A percentile compares a stretch with the other conserved stretches of the same genome.
These are phyloP conservation scores for Carcharodon carcharias DNA, from an alignment of 2,797 vertebrate species.

Conservation along the genomic window DNA sequence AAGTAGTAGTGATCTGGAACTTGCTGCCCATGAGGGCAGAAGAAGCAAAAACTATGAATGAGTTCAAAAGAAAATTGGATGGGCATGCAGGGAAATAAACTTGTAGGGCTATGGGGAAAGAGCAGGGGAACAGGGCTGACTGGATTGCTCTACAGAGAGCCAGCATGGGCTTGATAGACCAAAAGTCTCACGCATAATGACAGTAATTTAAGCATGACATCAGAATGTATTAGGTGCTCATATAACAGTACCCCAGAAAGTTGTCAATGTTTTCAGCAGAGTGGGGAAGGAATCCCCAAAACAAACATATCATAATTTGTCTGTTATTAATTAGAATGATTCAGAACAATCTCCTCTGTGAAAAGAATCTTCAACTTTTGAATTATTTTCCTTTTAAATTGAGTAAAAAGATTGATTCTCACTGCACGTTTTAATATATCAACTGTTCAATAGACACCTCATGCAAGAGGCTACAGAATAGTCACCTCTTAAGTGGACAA, in stretches of 20 bases:
- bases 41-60: not conserved
- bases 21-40: not conserved
- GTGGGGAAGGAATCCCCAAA: not conserved
- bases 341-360: not conserved
- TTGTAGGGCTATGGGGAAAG: not conserved
- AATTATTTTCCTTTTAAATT: not conserved
- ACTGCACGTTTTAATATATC: not conserved
- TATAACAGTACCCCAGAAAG: not conserved
- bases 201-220: not conserved
- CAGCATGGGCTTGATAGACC: no score
- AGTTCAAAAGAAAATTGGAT: not conserved
- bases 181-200: not conserved
- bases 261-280: not conserved
- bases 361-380: not conserved
- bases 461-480: not conserved
- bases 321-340: not conserved
- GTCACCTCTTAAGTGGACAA: not conserved
- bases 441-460: not conserved
- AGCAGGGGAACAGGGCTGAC: not conserved
- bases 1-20: not conserved
- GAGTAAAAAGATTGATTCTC: not conserved
- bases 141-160: not conserved
- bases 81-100: not conserved
- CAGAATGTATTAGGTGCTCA: not conserved
- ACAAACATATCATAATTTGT: not conserved